Base-by-base conservation (phyloP, 2,113 vertebrate species). In the Abramis brama region DNA sequence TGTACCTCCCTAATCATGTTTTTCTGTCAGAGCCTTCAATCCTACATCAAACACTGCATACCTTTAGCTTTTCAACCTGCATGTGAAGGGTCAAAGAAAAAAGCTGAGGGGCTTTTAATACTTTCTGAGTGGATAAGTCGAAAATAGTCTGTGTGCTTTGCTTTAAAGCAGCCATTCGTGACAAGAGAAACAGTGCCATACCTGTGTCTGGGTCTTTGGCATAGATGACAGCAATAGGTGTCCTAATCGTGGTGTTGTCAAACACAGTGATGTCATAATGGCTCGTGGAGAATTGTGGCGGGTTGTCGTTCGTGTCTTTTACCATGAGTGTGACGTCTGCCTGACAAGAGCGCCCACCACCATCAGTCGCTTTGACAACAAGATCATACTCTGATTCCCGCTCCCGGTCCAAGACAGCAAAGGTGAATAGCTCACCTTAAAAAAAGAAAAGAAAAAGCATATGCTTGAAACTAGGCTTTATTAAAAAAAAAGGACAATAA, bases 181-280 rank as follows among this genome's bases (percentile, higher is more conserved):
- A 62, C 60, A 47, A 30, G 25, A 71, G 17, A 30, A 45, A 81
- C 27, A 33, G 43, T 57, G 7, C n/a, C 91, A 73, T 90, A 99
- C 98, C 97, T 85, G 97, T 94, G 91, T 99, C 98, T 1, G 97
- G 95, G 89, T 99, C 98, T 82, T 95, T 95, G 91, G 98, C 98
- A 89, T 96, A 95, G 6, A 99, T 91, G 79, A 99, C 97, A 0
- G 97, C 96, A 3, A 99, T 90, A 0, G 98, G 98, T 0, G 98
- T 98, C 85, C 96, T 96, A 47, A 96, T 91, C 0, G 97, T 98
- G 30, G 97, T 99, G 95, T 99, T 99, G 93, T 99, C 97, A 3
- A 98, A 99, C 87, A 99, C 94, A 0, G 95, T 97, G 89, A 99
- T 95, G 0, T 96, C 88, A 3, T 97, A 98, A 91, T 97, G 97